Conservation (phyloP, 2,797 vertebrate species). For the Podarcis lilfordi region DNA sequence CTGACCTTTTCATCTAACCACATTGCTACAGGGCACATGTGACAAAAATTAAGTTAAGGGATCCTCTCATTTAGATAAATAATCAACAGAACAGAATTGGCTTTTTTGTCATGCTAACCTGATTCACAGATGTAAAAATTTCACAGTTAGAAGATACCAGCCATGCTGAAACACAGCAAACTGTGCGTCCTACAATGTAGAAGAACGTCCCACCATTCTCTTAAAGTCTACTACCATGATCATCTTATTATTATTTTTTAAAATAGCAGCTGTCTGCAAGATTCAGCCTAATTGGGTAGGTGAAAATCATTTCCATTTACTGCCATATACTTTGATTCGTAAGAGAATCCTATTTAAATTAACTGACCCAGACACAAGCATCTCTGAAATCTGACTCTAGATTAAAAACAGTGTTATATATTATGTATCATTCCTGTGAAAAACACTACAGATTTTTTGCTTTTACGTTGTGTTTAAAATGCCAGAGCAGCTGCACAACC, state of each 20-base stretch:
- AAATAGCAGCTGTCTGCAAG: constrained; percentile 49
- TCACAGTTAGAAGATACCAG: constrained; percentile 57
- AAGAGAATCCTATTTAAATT: constrained; percentile 63
- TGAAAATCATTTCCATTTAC: constrained; percentile 62
- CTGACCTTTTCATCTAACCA: constrained; percentile 53
- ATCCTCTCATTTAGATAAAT: constrained; percentile 70
- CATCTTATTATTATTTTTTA: background rate
- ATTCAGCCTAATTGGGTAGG: constrained; percentile 35
- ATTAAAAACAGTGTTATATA: constrained; percentile 60
- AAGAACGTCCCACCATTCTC: constrained; percentile 19
- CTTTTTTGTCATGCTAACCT: constrained; percentile 63
- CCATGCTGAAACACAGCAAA: constrained; percentile 37
- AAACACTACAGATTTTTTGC: constrained; percentile 37
- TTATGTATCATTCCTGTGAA: constrained; percentile 21
- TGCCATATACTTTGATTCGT: constrained; percentile 67
- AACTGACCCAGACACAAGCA: constrained; percentile 53
- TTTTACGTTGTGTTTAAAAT: constrained; percentile 43
- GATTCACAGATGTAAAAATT: constrained; percentile 63
- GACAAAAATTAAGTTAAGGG: constrained; percentile 67
- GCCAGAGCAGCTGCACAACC: background rate
- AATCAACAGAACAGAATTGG: constrained; percentile 61
- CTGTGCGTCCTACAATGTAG: constrained; percentile 34
- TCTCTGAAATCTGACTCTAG: constrained; percentile 54
- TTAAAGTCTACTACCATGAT: constrained; percentile 49
- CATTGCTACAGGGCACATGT: constrained; percentile 53